Conservation (phyloP, 2,888 invertebrate species). For the Pheosia gnoma region DNA sequence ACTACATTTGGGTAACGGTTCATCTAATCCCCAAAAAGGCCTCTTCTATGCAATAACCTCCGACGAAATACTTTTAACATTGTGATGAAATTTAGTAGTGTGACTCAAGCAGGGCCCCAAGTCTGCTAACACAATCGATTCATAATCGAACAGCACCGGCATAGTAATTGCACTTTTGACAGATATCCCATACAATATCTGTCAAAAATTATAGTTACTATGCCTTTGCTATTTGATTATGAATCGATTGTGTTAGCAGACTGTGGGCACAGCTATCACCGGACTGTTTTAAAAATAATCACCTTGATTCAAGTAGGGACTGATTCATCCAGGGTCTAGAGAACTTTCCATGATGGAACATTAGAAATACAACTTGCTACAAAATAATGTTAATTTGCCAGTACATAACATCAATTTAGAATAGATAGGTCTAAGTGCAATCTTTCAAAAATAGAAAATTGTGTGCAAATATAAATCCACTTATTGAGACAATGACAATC, state of each 20-base stretch:
- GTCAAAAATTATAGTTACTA: too few species aligned
- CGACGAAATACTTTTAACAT: slow-evolving; percentile 45
- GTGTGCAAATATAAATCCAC: slow-evolving; percentile 12
- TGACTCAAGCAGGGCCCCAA: slow-evolving; percentile 47
- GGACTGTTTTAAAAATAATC: slow-evolving; percentile 24
- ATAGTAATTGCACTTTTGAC: too few species aligned
- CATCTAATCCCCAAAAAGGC: slow-evolving; percentile 47
- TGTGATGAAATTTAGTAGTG: slow-evolving; percentile 40
- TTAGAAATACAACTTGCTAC: background rate
- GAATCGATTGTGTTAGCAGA: too few species aligned
- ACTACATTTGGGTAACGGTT: slow-evolving; percentile 36
- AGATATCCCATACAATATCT: too few species aligned
- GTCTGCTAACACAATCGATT: too few species aligned
- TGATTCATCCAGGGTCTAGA: slow-evolving; percentile 22
- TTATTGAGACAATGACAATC: slow-evolving; percentile 15
- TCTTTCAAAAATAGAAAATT: slow-evolving; percentile 8
- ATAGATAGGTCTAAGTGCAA: background rate
- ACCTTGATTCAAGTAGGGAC: slow-evolving; percentile 18
- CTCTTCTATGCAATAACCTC: slow-evolving; percentile 46
- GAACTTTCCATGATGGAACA: background rate
- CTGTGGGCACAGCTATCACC: slow-evolving; percentile 33
- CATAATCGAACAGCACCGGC: too few species aligned
- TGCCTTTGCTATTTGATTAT: too few species aligned
- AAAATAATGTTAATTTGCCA: background rate
- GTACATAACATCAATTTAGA: background rate